Conservation (phyloP, 2,113 vertebrate species). For the Mola mola region DNA sequence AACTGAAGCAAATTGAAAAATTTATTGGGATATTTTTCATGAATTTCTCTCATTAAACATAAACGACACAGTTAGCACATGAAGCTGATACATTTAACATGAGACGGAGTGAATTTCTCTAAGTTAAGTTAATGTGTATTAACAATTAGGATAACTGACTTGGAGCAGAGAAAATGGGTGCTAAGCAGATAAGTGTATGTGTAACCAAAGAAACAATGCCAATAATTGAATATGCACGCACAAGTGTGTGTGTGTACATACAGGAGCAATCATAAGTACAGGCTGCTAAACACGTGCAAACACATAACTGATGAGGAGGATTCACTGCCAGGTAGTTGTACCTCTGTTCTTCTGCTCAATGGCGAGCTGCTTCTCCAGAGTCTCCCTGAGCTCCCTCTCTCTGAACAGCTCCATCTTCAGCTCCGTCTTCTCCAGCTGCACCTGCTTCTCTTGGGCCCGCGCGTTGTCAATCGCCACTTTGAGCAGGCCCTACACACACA, state of each 20-base stretch:
- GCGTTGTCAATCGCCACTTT: constrained; percentile 99
- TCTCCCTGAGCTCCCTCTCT: constrained; percentile 97
- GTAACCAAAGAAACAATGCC: constrained; percentile 21
- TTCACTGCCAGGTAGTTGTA: constrained; percentile 68
- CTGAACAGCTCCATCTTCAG: constrained; percentile 99
- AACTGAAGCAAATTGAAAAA: constrained; percentile 72
- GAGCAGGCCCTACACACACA: constrained; percentile 88
- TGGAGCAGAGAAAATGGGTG: constrained; percentile 18
- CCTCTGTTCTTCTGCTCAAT: constrained; percentile 99
- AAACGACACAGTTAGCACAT: constrained; percentile 76
- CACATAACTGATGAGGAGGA: constrained; percentile 12
- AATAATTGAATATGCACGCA: constrained; percentile 42
- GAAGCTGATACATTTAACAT: constrained; percentile 77
- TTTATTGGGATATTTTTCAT: constrained; percentile 77
- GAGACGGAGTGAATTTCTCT: constrained; percentile 64
- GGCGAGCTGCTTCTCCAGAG: constrained; percentile 97
- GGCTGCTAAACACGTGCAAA: background rate
- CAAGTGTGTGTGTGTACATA: constrained; percentile 36
- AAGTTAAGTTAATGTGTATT: constrained; percentile 76
- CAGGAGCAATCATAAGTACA: constrained; percentile 26
- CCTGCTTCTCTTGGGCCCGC: constrained; percentile 98
- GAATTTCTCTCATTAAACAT: constrained; percentile 83
- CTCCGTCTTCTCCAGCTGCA: constrained; percentile 99
- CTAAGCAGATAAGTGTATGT: constrained; percentile 33
- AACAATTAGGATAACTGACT: constrained; percentile 71